phyloP scores from a whole-genome alignment of 2,797 vertebrate genomes.

The Gymnoscopelus braueri region DNA sequence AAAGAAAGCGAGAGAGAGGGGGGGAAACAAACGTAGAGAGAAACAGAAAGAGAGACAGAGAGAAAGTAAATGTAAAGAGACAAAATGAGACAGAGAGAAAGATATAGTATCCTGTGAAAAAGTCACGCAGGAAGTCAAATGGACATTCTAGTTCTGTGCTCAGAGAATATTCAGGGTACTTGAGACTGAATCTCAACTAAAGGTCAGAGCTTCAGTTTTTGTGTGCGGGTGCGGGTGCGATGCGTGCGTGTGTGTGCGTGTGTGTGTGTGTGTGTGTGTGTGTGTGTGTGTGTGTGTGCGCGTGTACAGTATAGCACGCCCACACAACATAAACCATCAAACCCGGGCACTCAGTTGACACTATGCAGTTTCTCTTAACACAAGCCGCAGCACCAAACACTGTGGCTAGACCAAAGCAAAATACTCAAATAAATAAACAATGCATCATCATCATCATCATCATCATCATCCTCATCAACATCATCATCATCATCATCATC shows the following conservation, averaged over 20 bases:
- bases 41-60: constrained; percentile 9
- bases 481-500: constrained; percentile 12
- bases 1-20: constrained; percentile 23
- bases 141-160: neutral
- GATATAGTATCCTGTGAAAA: neutral
- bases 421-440: too few relatives aligned
- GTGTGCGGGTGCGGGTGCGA: constrained; percentile 1
- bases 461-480: too few relatives aligned
- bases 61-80: constrained; percentile 12
- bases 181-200: constrained; percentile 39
- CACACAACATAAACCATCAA: too few relatives aligned
- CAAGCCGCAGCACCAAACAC: neutral
- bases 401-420: neutral
- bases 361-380: neutral
- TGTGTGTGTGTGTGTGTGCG: neutral
- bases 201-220: constrained; percentile 56
- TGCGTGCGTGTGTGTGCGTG: constrained; percentile 42
- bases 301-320: neutral
- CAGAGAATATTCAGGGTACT: constrained; percentile 21
- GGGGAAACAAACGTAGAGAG: neutral
- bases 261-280: constrained; percentile 10
- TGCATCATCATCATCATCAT: constrained; percentile 5
- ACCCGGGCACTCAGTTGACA: too few relatives aligned
- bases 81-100: constrained; percentile 19
- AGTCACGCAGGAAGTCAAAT: too few relatives aligned